These are phyloP conservation scores for Cyphomyrus plagiostoma DNA, from an alignment of 2,113 vertebrate species.

Conservation along the genomic window DNA sequence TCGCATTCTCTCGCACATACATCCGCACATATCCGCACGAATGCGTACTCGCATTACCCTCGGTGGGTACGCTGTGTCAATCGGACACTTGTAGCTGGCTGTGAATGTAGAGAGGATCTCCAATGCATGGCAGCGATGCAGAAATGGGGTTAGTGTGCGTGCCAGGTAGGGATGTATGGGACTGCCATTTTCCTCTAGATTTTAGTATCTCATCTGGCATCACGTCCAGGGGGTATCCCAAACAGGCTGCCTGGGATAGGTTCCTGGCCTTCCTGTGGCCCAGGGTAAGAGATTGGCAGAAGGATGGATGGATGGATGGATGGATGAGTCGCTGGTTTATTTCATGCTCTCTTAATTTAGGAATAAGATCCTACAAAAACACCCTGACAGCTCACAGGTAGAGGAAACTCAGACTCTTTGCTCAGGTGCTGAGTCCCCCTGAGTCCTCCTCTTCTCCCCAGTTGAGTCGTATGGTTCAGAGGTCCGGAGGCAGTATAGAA, in stretches of 20 bases:
- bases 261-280: neutral
- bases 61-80: neutral
- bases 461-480: neutral
- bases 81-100: neutral
- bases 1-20: neutral
- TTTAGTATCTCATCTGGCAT: neutral
- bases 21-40: neutral
- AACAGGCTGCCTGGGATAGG: neutral
- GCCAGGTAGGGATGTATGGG: neutral
- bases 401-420: neutral
- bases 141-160: neutral
- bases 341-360: neutral
- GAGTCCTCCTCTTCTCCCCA: neutral
- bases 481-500: neutral
- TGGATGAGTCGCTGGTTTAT: neutral
- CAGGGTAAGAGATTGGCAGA: neutral
- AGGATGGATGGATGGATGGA: neutral
- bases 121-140: neutral
- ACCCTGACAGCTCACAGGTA: neutral
- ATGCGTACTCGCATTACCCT: neutral
- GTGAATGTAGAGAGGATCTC: neutral
- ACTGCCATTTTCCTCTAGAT: neutral
- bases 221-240: neutral
- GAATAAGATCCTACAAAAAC: neutral
- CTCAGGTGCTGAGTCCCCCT: neutral